A percentile compares a stretch with the other conserved stretches of the same genome.
phyloP scores from a whole-genome alignment of 2,888 invertebrate genomes.

The Syritta pipiens region DNA sequence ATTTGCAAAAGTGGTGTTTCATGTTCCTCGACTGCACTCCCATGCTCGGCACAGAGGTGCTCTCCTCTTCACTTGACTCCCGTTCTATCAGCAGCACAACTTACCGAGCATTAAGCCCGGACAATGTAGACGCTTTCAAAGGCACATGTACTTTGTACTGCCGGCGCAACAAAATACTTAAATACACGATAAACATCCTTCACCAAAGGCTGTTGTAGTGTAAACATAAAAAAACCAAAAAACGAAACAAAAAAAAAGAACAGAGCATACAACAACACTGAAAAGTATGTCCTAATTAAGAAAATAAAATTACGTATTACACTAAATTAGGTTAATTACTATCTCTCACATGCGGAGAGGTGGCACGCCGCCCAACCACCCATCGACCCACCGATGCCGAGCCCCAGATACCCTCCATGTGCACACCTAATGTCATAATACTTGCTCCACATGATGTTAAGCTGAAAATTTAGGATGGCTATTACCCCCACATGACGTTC shows the following conservation, averaged over 20 bases:
- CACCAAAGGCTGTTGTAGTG: constrained; percentile 37
- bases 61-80: no score
- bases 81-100: constrained; percentile 6
- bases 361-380: neutral
- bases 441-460: constrained; percentile 64
- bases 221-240: constrained; percentile 39
- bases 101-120: constrained; percentile 39
- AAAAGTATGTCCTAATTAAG: constrained; percentile 63
- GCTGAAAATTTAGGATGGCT: constrained; percentile 68
- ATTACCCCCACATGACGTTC: constrained; percentile 66
- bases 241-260: constrained; percentile 6
- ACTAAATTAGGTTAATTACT: constrained; percentile 68
- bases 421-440: constrained; percentile 64
- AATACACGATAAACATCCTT: constrained; percentile 52
- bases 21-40: constrained; percentile 36
- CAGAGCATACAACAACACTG: constrained; percentile 27
- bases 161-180: constrained; percentile 36
- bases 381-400: neutral
- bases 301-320: constrained; percentile 63
- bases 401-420: neutral
- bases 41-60: constrained; percentile 33
- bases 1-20: constrained; percentile 41
- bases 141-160: constrained; percentile 11
- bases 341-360: constrained; percentile 47
- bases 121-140: constrained; percentile 48